Evolutionary conservation across 2,113 vertebrate genomes (phyloP).

Genomic region (Amblyornis subalaris): DNA sequence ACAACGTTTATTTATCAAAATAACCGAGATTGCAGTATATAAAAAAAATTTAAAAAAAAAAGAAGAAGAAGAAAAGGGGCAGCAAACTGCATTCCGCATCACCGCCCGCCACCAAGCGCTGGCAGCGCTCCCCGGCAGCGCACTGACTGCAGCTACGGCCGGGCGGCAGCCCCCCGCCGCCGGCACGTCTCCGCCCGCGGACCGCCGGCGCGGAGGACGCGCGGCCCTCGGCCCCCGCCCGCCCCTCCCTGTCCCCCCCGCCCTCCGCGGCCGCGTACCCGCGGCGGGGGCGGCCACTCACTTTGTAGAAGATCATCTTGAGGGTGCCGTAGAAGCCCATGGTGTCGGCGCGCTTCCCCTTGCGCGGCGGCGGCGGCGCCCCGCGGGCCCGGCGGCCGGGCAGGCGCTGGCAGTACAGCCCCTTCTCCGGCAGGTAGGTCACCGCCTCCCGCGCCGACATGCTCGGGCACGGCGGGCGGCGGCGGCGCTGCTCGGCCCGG

Average conservation of each 20-base stretch:
- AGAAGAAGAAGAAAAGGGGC: background rate
- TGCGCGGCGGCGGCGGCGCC: too few species aligned
- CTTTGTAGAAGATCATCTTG: too few species aligned
- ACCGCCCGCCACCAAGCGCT: slow-evolving; percentile 8
- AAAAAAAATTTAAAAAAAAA: background rate
- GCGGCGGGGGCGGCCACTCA: slow-evolving; percentile 68
- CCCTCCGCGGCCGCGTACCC: background rate
- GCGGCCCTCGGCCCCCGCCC: background rate
- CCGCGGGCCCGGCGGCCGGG: too few species aligned
- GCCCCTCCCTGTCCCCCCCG: background rate
- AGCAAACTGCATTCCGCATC: slow-evolving; percentile 48
- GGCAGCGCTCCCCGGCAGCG: slow-evolving; percentile 34
- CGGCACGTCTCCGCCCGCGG: background rate
- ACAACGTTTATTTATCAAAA: slow-evolving; percentile 35
- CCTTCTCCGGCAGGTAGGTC: too few species aligned
- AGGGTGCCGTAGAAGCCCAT: too few species aligned
- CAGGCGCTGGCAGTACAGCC: too few species aligned
- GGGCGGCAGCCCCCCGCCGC: background rate
- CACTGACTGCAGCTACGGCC: slow-evolving; percentile 18
- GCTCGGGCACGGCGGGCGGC: too few species aligned
- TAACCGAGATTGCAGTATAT: background rate
- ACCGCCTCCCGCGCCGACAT: too few species aligned
- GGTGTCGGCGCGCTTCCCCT: too few species aligned
- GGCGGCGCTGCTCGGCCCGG: too few species aligned
- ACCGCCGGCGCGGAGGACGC: background rate